Evolutionary conservation across 1,140 invertebrate species (phyloP).

Genomic region (Habropoda laboriosa): DNA sequence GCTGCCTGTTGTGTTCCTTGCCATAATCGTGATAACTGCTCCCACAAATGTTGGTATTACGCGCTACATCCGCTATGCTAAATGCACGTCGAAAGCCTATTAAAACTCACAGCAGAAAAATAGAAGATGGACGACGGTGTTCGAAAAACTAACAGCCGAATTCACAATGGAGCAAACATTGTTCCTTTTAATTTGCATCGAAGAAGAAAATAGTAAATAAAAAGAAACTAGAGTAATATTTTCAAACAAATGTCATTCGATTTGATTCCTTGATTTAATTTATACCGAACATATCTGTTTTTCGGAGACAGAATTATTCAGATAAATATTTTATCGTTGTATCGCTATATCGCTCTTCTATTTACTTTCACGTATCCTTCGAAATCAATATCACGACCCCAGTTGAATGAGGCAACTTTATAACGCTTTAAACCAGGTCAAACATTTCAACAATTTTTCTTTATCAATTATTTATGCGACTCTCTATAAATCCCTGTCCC

Average conservation of each 20-base stretch:
- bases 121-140: background rate
- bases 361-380: conserved; percentile 32
- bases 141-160: background rate
- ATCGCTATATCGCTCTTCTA: conserved; percentile 9
- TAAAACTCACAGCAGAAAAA: background rate
- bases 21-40: conserved; percentile 54
- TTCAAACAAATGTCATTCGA: background rate
- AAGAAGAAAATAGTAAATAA: background rate
- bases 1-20: conserved; percentile 44
- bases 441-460: conserved; percentile 12
- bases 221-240: background rate
- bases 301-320: background rate
- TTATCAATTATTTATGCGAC: background rate
- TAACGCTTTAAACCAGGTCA: conserved; percentile 29
- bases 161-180: background rate
- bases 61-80: conserved; percentile 50
- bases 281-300: background rate
- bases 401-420: conserved; percentile 18
- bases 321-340: conserved; percentile 21
- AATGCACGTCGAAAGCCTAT: conserved; percentile 36
- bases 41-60: conserved; percentile 56
- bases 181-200: background rate
- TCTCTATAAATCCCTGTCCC: background rate
- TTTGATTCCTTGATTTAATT: conserved; percentile 1
- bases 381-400: conserved; percentile 31